Evolutionary conservation across 1,140 invertebrate species (phyloP), one percentile per base, ranked within the genome.

Genomic region (Aplysia californica): DNA sequence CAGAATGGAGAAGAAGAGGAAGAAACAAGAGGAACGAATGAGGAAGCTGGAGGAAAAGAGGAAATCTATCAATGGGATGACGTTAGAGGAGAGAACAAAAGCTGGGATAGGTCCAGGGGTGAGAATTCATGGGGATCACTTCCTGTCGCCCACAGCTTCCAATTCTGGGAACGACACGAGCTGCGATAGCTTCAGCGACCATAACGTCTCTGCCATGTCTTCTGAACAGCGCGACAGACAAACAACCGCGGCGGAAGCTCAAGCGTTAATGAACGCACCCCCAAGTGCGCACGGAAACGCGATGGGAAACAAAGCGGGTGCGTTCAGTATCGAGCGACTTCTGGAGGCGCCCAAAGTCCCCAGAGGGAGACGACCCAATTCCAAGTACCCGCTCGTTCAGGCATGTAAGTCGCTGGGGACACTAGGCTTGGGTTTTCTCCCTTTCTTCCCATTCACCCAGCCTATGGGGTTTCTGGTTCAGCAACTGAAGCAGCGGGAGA

Each of bases 11-110:
- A 91, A 90, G 82, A 92, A 98, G 90, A 91, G 98, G 84, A 92
- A 95, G 84, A 98, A 98, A 90, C 95, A 96, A 80, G 92, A 87
- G 66, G 88, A 88, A 65, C 70, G 88, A 35, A 58, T 84, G 31
- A 80, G 79, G 64, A 84, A 82, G 44, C 75, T 88, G 61, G 85
- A 87, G 64, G 85, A 86, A 41, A 85, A 82, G 69, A 81, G 85
- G 67, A 75, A 50, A 38, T 39, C 31, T 1, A 1, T 66, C 23
- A 33, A 44, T n/a, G 61, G 61, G 18, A 15, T 21, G 38, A 31
- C 1, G 21, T n/a, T 18, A 4, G 35, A 4, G 1, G 1, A 5
- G 68, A 70, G 2, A 26, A 56, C 2, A 35, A 35, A 35, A 35
- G 3, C 36, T 29, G 68, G 29, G 23, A 6, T n/a, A 39, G 44